Conservation (phyloP, 2,797 vertebrate species). For the Sebastes steindachneri region DNA sequence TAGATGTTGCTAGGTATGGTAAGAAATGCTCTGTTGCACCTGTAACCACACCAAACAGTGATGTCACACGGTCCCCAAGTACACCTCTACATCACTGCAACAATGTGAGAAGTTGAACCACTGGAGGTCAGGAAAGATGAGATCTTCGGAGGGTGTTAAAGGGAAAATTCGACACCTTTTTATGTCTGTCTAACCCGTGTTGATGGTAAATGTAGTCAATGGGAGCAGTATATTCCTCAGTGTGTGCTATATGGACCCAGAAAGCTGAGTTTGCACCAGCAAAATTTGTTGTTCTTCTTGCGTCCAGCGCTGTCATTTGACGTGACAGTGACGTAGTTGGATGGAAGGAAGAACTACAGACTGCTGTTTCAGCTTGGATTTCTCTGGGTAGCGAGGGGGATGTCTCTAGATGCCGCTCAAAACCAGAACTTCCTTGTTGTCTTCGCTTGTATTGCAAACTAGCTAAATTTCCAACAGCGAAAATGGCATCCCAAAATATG, state of each 20-base stretch:
- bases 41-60: background rate
- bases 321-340: background rate
- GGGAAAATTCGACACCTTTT: too few relatives aligned
- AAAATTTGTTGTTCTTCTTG: background rate
- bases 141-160: background rate
- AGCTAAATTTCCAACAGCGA: background rate
- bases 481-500: background rate
- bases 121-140: background rate
- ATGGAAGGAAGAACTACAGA: background rate
- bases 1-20: background rate
- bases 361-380: background rate
- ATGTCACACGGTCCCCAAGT: background rate
- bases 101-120: background rate
- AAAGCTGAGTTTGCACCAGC: background rate
- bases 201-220: too few relatives aligned
- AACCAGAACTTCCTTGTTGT: background rate
- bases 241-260: background rate
- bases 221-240: too few relatives aligned
- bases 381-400: background rate
- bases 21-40: background rate
- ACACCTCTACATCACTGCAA: background rate
- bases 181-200: too few relatives aligned
- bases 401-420: background rate
- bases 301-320: too few relatives aligned
- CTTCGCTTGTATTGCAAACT: too few relatives aligned